Evolutionary conservation across 2,888 invertebrate species (phyloP).

Genomic region (Poecilobothrus nobilitatus): DNA sequence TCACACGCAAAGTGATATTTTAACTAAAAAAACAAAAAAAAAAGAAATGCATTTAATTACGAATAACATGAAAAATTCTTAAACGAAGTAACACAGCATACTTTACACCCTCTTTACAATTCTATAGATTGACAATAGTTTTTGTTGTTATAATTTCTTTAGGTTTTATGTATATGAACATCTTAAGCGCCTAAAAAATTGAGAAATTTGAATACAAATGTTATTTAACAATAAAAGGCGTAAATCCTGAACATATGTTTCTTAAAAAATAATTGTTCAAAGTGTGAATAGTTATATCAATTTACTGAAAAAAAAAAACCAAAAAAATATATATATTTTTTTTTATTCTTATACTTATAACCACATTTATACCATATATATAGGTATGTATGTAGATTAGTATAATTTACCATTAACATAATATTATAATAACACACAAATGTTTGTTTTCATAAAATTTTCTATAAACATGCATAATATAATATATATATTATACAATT

Average conservation of each 20-base stretch:
- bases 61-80: not conserved
- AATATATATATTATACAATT: too few relatives aligned
- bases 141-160: not conserved
- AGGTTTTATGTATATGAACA: not conserved
- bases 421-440: too few relatives aligned
- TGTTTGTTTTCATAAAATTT: too few relatives aligned
- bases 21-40: not conserved
- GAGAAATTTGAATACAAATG: not conserved
- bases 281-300: not conserved
- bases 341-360: too few relatives aligned
- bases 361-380: too few relatives aligned
- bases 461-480: too few relatives aligned
- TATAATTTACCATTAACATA: too few relatives aligned
- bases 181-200: not conserved
- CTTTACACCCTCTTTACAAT: not conserved
- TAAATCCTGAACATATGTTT: slow-evolving; percentile 6
- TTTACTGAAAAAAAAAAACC: too few relatives aligned
- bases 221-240: not conserved
- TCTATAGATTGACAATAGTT: not conserved
- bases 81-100: not conserved
- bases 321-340: too few relatives aligned
- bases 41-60: not conserved
- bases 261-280: not conserved
- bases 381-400: too few relatives aligned
- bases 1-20: not conserved